Evolutionary conservation across 2,888 invertebrate species (phyloP).

Genomic region (Carpatolechia fugitivella): DNA sequence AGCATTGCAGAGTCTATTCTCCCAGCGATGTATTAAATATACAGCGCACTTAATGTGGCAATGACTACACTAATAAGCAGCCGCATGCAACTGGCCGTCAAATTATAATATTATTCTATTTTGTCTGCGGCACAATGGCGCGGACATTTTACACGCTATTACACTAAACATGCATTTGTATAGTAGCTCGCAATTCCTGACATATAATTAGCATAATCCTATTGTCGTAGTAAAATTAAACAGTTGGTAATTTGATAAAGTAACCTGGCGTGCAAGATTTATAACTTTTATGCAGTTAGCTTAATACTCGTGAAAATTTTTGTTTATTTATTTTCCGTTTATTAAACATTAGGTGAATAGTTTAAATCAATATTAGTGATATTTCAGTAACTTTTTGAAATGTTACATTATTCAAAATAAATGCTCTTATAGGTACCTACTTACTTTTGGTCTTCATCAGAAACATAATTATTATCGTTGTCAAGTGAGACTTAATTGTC

Average conservation of each 20-base stretch:
- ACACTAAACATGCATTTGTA: conserved; percentile 61
- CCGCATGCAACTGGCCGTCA: conserved; percentile 22
- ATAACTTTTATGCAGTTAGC: conserved; percentile 19
- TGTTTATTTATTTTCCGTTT: not conserved
- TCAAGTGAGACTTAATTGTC: no score
- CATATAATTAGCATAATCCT: conserved; percentile 65
- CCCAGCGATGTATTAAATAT: not conserved
- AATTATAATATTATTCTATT: conserved; percentile 62
- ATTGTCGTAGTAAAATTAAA: conserved; percentile 44
- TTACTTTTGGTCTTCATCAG: no score
- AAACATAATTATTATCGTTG: no score
- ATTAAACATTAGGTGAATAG: not conserved
- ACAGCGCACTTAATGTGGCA: not conserved
- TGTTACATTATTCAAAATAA: no score
- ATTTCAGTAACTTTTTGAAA: no score
- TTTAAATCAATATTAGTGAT: no score
- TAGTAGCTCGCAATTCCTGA: conserved; percentile 52
- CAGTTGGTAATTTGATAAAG: conserved; percentile 45
- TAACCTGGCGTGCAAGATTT: conserved; percentile 30
- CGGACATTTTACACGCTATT: conserved; percentile 70
- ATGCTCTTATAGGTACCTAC: no score
- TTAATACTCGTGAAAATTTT: not conserved
- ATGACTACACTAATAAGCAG: not conserved
- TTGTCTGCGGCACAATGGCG: conserved; percentile 60
- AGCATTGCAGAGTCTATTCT: not conserved